Conservation (phyloP, 2,888 invertebrate genomes). For the Ctena decussata region DNA sequence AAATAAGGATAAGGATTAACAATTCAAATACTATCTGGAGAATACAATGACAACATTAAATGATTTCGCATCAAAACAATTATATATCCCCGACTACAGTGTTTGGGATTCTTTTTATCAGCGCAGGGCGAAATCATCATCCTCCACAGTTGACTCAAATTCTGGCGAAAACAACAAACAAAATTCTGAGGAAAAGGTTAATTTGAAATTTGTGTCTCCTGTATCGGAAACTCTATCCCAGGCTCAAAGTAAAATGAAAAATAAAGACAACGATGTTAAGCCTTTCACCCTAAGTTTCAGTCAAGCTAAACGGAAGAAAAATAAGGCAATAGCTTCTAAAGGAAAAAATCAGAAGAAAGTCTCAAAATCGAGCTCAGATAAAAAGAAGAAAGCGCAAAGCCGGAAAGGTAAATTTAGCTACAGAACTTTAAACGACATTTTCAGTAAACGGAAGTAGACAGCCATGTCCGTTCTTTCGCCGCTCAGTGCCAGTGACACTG, state of each 20-base stretch:
- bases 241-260: not conserved
- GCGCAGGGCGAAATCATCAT: not conserved
- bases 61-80: not conserved
- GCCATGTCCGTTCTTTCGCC: conserved; percentile 3
- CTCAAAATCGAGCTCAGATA: not conserved
- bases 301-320: not conserved
- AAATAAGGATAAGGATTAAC: not conserved
- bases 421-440: not conserved
- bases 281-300: too few relatives aligned
- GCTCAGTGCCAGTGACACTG: not conserved
- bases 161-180: not conserved
- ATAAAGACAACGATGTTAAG: not conserved
- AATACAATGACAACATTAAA: too few relatives aligned
- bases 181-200: not conserved
- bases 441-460: not conserved
- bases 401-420: not conserved
- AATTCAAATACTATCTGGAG: too few relatives aligned
- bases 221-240: not conserved
- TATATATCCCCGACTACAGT: not conserved
- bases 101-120: not conserved
- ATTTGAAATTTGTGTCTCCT: not conserved
- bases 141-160: not conserved
- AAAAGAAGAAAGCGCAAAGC: not conserved
- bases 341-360: not conserved
- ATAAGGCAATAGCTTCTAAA: not conserved